Evolutionary conservation across 2,888 invertebrate genomes (phyloP).

Genomic region (Aelia acuminata): DNA sequence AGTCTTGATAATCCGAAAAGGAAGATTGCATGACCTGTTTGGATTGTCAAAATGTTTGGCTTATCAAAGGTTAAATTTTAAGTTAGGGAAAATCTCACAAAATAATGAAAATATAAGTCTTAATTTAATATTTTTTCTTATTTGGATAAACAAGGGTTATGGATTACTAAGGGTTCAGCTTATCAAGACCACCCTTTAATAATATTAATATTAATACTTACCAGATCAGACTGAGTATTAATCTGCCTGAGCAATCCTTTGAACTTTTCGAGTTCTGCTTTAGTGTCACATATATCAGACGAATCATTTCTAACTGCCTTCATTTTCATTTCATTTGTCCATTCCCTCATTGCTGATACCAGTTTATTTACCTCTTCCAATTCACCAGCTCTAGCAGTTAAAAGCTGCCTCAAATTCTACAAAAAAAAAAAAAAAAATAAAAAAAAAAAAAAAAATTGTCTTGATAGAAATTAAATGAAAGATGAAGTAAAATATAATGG

Average conservation of each 20-base stretch:
- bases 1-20: no score
- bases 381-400: slow-evolving; percentile 82
- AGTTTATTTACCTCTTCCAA: slow-evolving; percentile 90
- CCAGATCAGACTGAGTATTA: slow-evolving; percentile 82
- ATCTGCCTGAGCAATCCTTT: slow-evolving; percentile 87
- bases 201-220: slow-evolving; percentile 68
- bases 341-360: slow-evolving; percentile 85
- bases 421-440: slow-evolving; percentile 26
- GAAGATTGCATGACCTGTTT: no score
- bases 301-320: slow-evolving; percentile 84
- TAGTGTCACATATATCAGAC: slow-evolving; percentile 90
- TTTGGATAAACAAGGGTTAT: no score
- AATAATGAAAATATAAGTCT: no score
- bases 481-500: not conserved
- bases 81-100: no score
- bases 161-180: no score
- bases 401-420: slow-evolving; percentile 79
- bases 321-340: slow-evolving; percentile 90
- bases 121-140: no score
- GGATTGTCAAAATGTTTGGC: no score
- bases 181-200: no score
- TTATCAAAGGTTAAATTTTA: no score
- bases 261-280: slow-evolving; percentile 89
- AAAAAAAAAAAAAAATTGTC: no score
- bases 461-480: not conserved